phyloP scores from a whole-genome alignment of 2,888 invertebrate genomes.

The Coelinius sp. region DNA sequence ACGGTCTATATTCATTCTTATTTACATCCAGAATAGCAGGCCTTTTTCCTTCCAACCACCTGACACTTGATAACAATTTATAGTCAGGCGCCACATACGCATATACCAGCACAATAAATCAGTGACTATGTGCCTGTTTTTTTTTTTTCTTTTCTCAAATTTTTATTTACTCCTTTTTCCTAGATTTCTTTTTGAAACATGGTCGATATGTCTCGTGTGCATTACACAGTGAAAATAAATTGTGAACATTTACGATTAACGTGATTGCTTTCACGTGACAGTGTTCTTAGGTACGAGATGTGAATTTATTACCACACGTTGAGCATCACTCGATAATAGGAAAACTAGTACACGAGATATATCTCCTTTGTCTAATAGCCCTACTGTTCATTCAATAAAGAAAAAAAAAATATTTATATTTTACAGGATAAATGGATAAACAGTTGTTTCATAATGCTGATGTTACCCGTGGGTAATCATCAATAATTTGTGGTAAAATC shows the following conservation, averaged over 20 bases:
- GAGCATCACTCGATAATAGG: conserved; percentile 52
- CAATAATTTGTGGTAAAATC: conserved; percentile 27
- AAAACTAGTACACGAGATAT: conserved; percentile 38
- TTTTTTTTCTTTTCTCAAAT: not conserved
- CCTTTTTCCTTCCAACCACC: conserved; percentile 3
- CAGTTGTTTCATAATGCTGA: no score
- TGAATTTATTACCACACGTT: conserved; percentile 51
- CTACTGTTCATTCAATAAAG: not conserved
- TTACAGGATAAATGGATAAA: no score
- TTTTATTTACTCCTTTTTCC: conserved; percentile 1
- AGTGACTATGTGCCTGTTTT: not conserved
- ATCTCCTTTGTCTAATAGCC: not conserved
- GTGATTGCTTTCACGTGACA: conserved; percentile 37
- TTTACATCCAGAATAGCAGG: not conserved
- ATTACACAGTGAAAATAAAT: conserved; percentile 30
- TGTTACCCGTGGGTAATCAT: not conserved
- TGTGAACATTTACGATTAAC: conserved; percentile 32
- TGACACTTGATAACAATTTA: conserved; percentile 45
- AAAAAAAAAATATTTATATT: not conserved
- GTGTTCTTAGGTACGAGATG: conserved; percentile 39
- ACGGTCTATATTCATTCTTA: not conserved
- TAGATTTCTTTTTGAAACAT: not conserved
- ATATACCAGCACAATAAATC: conserved; percentile 11
- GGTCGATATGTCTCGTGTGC: not conserved
- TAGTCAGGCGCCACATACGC: conserved; percentile 27